Percentiles rank a stretch among this genome's conserved stretches.
These are phyloP conservation scores for Lordiphosa collinella DNA, from an alignment of 1,140 invertebrate genomes.

Conservation along the genomic window DNA sequence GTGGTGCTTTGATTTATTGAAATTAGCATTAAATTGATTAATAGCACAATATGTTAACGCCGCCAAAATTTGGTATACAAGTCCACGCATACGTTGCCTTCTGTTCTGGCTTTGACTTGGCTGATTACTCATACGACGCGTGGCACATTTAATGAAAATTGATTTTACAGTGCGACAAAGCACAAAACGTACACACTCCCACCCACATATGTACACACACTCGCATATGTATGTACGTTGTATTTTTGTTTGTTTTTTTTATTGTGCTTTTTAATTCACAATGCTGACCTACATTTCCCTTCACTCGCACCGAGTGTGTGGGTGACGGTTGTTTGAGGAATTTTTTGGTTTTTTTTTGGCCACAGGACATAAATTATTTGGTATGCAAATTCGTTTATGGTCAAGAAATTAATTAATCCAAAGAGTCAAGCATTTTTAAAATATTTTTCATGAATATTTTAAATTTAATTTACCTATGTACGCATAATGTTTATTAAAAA, in stretches of 20 bases:
- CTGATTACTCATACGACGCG: conserved; percentile 70
- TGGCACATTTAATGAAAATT: conserved; percentile 72
- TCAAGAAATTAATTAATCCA: conserved; percentile 51
- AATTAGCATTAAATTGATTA: conserved; percentile 72
- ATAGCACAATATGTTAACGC: conserved; percentile 59
- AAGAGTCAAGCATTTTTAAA: conserved; percentile 20
- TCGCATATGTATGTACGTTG: not conserved
- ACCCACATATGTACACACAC: conserved; percentile 12
- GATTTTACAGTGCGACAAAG: conserved; percentile 71
- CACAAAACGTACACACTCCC: conserved; percentile 19
- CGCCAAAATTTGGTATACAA: conserved; percentile 11
- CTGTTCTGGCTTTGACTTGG: conserved; percentile 15
- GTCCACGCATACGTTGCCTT: no score
- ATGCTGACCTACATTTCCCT: conserved; percentile 63
- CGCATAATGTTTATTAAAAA: no score
- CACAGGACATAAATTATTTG: conserved; percentile 45
- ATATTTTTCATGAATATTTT: conserved; percentile 25
- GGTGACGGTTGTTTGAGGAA: not conserved
- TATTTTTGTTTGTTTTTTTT: conserved; percentile 33
- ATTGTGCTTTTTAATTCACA: conserved; percentile 64
- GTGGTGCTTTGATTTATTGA: conserved; percentile 51
- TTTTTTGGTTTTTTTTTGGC: conserved; percentile 4
- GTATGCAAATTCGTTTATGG: conserved; percentile 27
- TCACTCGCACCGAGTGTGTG: conserved; percentile 19
- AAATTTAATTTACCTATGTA: no score